Evolutionary conservation across 2,888 invertebrate species (phyloP).

Genomic region (Leptinotarsa rubiginosa): DNA sequence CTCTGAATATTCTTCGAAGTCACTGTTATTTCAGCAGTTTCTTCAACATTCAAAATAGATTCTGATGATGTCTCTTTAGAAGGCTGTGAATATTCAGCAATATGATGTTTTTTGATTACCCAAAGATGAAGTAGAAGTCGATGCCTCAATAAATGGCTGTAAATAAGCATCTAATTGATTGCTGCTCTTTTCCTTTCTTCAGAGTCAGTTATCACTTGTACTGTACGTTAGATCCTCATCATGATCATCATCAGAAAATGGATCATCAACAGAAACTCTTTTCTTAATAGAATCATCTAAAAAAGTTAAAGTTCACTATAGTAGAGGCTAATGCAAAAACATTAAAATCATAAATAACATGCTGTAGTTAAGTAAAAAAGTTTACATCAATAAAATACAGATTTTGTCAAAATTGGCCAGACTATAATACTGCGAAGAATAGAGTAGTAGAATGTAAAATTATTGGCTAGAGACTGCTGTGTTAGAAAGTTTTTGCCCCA

Average conservation of each 20-base stretch:
- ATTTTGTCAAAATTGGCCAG: background rate
- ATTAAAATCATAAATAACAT: background rate
- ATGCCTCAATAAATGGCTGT: slow-evolving; percentile 3
- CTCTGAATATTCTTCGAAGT: slow-evolving; percentile 22
- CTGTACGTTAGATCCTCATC: slow-evolving; percentile 14
- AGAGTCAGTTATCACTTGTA: slow-evolving; percentile 5
- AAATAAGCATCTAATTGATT: background rate
- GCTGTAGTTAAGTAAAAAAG: background rate
- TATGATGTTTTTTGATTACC: background rate
- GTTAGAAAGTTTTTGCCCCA: too few species aligned
- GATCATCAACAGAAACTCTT: slow-evolving; percentile 18
- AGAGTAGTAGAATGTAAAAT: too few species aligned
- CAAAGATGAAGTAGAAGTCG: background rate
- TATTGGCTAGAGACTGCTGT: too few species aligned
- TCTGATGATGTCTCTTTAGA: slow-evolving; percentile 16
- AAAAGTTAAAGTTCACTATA: slow-evolving; percentile 8
- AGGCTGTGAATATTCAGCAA: background rate
- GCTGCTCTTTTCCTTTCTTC: background rate
- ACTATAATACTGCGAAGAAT: too few species aligned
- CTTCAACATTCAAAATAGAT: slow-evolving; percentile 17
- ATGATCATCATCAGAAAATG: slow-evolving; percentile 19
- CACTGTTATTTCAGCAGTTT: slow-evolving; percentile 7
- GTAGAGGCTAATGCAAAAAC: background rate
- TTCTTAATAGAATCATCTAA: background rate
- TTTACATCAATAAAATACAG: background rate